Conservation (phyloP, 53 echinoderm and acorn worm species). For the Actinopyga echinites region DNA sequence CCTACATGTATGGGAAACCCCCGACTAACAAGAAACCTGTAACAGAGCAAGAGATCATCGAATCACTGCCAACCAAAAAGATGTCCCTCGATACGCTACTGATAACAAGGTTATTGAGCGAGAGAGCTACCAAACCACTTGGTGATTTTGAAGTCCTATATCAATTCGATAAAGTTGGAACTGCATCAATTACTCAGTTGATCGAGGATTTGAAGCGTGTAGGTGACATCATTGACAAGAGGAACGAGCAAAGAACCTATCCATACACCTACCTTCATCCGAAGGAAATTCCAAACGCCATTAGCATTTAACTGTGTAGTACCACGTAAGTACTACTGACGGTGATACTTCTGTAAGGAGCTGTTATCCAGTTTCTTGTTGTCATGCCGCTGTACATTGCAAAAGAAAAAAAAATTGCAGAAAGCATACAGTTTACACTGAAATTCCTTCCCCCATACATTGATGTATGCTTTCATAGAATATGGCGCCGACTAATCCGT, state of each 20-base stretch:
- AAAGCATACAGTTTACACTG: no score
- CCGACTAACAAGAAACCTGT: constrained; percentile 67
- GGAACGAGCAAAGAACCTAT: constrained; percentile 33
- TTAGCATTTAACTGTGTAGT: constrained; percentile 66
- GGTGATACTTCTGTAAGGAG: no score
- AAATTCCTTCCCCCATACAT: no score
- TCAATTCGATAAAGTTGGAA: constrained; percentile 64
- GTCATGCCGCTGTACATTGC: no score
- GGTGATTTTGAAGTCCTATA: constrained; percentile 77
- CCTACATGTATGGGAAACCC: constrained; percentile 59
- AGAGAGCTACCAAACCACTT: constrained; percentile 69
- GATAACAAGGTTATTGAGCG: constrained; percentile 69
- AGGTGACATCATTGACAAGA: constrained; percentile 51
- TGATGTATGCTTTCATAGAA: no score
- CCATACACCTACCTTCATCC: constrained; percentile 63
- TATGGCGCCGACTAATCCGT: no score
- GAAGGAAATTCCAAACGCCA: constrained; percentile 71
- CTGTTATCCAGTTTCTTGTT: no score
- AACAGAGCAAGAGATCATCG: constrained; percentile 61
- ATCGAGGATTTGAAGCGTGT: constrained; percentile 50
- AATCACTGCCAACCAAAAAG: constrained; percentile 60
- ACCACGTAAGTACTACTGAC: no score
- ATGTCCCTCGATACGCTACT: constrained; percentile 64
- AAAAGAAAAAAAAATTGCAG: no score
- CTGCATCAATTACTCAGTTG: constrained; percentile 54